These are phyloP conservation scores for Phalacrocorax aristotelis DNA, from an alignment of 2,113 vertebrate genomes.

Conservation along the genomic window DNA sequence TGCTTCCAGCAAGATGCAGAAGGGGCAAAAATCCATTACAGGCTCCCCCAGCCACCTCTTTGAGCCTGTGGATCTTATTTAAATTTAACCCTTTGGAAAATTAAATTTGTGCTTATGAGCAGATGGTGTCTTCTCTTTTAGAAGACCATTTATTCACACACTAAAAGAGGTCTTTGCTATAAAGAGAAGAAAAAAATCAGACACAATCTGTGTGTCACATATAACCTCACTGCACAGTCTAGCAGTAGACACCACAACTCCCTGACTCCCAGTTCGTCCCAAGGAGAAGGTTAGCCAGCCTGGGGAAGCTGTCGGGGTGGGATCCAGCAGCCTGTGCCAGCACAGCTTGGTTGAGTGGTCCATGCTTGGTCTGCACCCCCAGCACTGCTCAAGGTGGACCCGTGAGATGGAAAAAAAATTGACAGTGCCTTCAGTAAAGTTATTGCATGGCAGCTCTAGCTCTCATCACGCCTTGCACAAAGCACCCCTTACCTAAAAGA, in stretches of 20 bases:
- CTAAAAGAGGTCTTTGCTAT: constrained; percentile 29
- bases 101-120: constrained; percentile 19
- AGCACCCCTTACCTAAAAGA: background rate
- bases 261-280: background rate
- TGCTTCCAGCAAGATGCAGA: background rate
- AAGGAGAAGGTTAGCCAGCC: background rate
- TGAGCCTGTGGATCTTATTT: background rate
- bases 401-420: background rate
- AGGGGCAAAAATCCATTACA: background rate
- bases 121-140: constrained; percentile 39
- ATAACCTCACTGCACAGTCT: background rate
- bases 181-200: background rate
- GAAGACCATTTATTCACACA: background rate
- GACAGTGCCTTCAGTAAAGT: background rate
- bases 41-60: background rate
- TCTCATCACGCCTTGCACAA: background rate
- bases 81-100: constrained; percentile 14
- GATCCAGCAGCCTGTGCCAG: background rate
- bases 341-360: background rate
- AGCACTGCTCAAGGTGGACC: background rate
- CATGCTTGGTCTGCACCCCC: fast-evolving
- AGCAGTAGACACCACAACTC: background rate
- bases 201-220: background rate
- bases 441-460: background rate
- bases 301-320: background rate